Base-by-base conservation (phyloP, 2,113 vertebrate genomes). In the Pachypanchax playfairii region DNA sequence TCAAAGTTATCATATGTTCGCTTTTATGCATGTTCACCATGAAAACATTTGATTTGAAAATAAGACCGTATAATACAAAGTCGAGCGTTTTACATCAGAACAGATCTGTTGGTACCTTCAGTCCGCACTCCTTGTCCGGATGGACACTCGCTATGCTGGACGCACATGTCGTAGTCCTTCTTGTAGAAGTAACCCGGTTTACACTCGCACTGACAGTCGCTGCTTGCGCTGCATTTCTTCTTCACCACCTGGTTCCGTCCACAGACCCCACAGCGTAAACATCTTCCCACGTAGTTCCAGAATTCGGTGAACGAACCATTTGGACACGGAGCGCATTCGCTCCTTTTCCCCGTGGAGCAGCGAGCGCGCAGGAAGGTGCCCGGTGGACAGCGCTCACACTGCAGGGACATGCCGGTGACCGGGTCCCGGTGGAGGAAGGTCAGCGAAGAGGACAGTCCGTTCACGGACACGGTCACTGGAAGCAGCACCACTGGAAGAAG, bases 231-330 rank as follows among this genome's bases (percentile, higher is more conserved):
- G 69, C 91, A 92, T 2, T 4, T 8, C 2, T 6, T 51, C 31
- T 51, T 79, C 29, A 58, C 57, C 8, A 73, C 67, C 78, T 89
- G 76, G 20, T 87, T 51, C 6, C 41, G 25, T 0, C 35, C 58
- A 52, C 91, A 92, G 2, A 48, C 20, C 0, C 70, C 47, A 64
- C 91, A 92, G 14, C 84, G 69, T 3, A 90, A 67, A 8, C 91
- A 92, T 8, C 48, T 68, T 0, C 12, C 1, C 6, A 92, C 74
- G 67, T 85, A 71, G 56, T 92, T 92, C 89, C 88, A 91, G 21
- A 77, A 55, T 72, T 75, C 74, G 1, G 91, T 92, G 77, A 69
- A 92, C 2, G 88, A 79, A 2, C 84, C 82, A 0, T 11, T 0
- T 0, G 70, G 75, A 41, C 91, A 92, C 5, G 10, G 47, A 1